Conservation (phyloP, 1,140 invertebrate genomes). For the Heliothis subflexa region DNA sequence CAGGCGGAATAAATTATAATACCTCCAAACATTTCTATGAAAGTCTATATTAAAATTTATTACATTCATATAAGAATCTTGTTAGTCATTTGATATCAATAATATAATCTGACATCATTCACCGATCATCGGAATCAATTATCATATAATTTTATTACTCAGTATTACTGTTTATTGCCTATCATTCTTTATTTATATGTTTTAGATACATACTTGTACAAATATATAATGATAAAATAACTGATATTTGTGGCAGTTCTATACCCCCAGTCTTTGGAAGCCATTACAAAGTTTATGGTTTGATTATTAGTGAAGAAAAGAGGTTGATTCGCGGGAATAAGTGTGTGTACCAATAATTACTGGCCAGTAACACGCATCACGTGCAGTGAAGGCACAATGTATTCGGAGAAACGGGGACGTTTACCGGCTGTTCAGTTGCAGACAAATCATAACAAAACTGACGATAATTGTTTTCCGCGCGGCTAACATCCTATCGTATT, state of each 20-base stretch:
- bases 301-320: not conserved
- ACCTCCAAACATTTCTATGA: too few relatives aligned
- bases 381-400: conserved; percentile 2
- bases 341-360: conserved; percentile 5
- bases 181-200: conserved; percentile 6
- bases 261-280: not conserved
- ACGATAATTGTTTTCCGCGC: conserved; percentile 30
- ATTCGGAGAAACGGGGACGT: conserved; percentile 26
- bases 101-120: too few relatives aligned
- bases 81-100: not conserved
- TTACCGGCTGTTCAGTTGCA: conserved; percentile 19
- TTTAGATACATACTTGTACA: not conserved
- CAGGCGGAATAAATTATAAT: too few relatives aligned
- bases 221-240: not conserved
- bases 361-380: conserved; percentile 9
- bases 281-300: not conserved
- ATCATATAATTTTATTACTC: not conserved
- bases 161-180: not conserved
- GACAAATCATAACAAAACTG: conserved; percentile 33
- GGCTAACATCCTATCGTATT: conserved; percentile 36
- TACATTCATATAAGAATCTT: not conserved
- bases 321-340: conserved; percentile 14
- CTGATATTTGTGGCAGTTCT: not conserved
- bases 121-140: not conserved
- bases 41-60: not conserved